These are phyloP conservation scores for Peromyscus aztecus DNA, from an alignment of 2,797 vertebrate genomes.

Conservation along the genomic window DNA sequence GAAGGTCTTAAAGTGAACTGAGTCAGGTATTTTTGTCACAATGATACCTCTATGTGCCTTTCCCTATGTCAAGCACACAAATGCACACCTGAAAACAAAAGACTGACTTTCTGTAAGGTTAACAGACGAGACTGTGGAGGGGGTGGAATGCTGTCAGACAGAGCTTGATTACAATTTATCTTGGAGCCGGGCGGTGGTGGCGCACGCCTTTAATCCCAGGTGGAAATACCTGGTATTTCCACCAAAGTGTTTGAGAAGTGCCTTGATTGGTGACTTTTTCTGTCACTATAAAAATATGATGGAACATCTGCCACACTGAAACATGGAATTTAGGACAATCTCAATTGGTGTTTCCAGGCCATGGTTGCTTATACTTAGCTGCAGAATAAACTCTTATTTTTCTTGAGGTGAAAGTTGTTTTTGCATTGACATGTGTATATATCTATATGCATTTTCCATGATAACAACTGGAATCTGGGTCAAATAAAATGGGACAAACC, in stretches of 20 bases:
- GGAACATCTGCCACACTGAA: background rate
- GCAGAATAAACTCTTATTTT: background rate
- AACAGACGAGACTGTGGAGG: background rate
- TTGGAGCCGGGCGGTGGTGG: too few species aligned
- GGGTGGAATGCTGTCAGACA: background rate
- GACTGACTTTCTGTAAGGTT: background rate
- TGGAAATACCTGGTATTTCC: background rate
- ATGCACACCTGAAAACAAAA: constrained; percentile 64
- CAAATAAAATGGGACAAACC: constrained; percentile 77
- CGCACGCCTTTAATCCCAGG: too few species aligned
- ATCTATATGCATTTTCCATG: background rate
- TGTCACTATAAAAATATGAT: background rate
- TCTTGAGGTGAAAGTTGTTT: background rate
- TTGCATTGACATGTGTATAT: background rate
- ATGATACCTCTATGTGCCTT: constrained; percentile 65
- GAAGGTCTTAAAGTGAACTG: background rate
- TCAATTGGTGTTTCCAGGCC: background rate
- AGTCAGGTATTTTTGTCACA: constrained; percentile 76
- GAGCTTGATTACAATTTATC: background rate
- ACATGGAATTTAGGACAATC: background rate
- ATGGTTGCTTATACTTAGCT: background rate
- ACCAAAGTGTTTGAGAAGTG: background rate
- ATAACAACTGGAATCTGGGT: constrained; percentile 77
- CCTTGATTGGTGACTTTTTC: background rate
- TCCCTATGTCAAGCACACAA: constrained; percentile 2